A percentile compares a stretch with the other conserved stretches of the same genome.
Evolutionary conservation across 2,113 vertebrate genomes (phyloP).

Genomic region (Protobothrops mucrosquamatus): DNA sequence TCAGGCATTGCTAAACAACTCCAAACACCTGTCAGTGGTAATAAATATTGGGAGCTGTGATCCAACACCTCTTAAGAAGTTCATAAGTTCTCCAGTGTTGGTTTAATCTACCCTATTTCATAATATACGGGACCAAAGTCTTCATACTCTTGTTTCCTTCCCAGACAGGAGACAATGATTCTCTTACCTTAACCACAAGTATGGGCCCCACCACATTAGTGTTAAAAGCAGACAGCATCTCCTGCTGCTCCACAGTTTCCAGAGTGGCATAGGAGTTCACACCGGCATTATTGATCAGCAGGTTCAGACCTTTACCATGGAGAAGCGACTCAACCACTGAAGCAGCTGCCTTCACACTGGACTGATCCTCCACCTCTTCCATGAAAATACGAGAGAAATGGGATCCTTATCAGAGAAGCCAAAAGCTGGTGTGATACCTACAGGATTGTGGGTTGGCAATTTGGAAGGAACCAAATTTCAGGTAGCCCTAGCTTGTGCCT

Average conservation of each 20-base stretch:
- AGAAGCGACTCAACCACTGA: constrained; percentile 30
- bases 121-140: not conserved
- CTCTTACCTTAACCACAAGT: constrained; percentile 45
- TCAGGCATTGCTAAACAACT: not conserved
- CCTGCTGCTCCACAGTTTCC: constrained; percentile 7
- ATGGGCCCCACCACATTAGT: constrained; percentile 46
- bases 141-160: not conserved
- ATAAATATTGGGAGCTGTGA: not conserved
- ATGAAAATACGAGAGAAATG: not conserved
- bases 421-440: not conserved
- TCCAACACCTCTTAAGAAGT: not conserved
- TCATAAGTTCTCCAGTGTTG: not conserved
- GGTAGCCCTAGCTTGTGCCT: not conserved
- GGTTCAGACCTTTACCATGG: constrained; percentile 52
- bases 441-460: too few relatives aligned
- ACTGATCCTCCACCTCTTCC: constrained; percentile 40
- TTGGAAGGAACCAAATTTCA: not conserved
- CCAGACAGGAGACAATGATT: not conserved
- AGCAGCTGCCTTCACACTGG: constrained; percentile 19
- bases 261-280: not conserved
- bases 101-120: not conserved
- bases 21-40: not conserved
- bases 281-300: constrained; percentile 58
- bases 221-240: constrained; percentile 41
- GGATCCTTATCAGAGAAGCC: not conserved